Base-by-base conservation (phyloP, 2,888 invertebrate genomes). In the Bembecia ichneumoniformis region DNA sequence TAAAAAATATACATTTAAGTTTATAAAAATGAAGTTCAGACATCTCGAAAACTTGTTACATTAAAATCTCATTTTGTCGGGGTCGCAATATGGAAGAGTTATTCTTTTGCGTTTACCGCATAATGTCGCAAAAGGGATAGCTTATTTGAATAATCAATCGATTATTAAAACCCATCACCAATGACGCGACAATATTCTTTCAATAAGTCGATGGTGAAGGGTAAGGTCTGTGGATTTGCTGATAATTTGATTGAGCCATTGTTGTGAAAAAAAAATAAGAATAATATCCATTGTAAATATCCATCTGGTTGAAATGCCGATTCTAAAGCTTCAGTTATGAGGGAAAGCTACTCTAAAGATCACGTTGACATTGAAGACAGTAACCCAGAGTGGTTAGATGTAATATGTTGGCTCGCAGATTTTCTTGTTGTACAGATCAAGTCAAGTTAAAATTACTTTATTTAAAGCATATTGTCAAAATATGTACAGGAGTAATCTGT, bases 131-230 rank as follows among this genome's bases (percentile, higher is more conserved):
- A 51, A 43, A 60, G 58, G 66, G 58, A 54, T 57, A 57, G 52
- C 64, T 55, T 60, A 78, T 81, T 80, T 78, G 72, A 75, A 80
- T 82, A 74, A 75, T 74, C 78, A 74, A 84, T 83, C 82, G 78
- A 75, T 77, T 80, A 77, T 80, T 78, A 70, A 84, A 82, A 66
- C 62, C 59, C 56, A 53, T 51, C 58, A 56, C 57, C 62, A 58
- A 68, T 84, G 84, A 83, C 71, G 58, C 55, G 56, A 73, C 80
- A 62, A 64, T 64, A 73, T 74, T 67, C 70, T 82, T 82, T 79
- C 66, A 79, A 72, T 71, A 49, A 57, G 57, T 62, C 13, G 53
- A 61, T 58, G 14, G 28, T 50, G 36, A 14, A 20, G 68, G 67
- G 62, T 62, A 62, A 63, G 53, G 55, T 67, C 63, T 59, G 55